A percentile compares a stretch with the other conserved stretches of the same genome.
Conservation (phyloP, 1,140 invertebrate genomes). For the Trachymyrmex septentrionalis region DNA sequence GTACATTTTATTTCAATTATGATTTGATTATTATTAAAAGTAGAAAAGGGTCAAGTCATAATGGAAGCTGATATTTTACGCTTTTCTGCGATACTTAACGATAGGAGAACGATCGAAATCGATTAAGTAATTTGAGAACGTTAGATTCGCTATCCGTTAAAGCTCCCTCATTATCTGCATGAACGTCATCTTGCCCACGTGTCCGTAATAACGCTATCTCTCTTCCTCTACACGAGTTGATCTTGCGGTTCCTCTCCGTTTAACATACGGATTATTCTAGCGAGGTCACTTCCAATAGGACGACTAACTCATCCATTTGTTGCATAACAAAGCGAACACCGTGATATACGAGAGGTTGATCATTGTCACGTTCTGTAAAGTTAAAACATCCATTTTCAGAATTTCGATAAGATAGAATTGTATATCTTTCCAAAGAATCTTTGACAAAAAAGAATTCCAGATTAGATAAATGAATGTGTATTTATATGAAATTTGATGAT, state of each 20-base stretch:
- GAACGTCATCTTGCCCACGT: conserved; percentile 3
- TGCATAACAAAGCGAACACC: conserved; percentile 19
- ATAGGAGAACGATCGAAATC: neutral
- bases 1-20: neutral
- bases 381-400: neutral
- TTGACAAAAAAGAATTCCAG: neutral
- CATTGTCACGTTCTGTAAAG: neutral
- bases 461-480: neutral
- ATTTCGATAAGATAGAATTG: neutral
- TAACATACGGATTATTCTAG: conserved; percentile 33
- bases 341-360: conserved; percentile 50
- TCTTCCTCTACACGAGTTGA: neutral
- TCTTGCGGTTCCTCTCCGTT: conserved; percentile 12
- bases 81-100: neutral
- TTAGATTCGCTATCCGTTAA: neutral
- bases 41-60: neutral
- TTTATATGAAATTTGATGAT: neutral
- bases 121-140: conserved; percentile 14
- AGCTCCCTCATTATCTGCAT: neutral
- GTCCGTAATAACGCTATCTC: conserved; percentile 1
- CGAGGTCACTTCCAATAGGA: conserved; percentile 36
- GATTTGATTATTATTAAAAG: neutral
- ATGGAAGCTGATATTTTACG: neutral
- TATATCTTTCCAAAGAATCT: neutral
- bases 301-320: conserved; percentile 10